Evolutionary conservation across 2,797 vertebrate genomes (phyloP), one percentile per base, ranked within the genome.

Genomic region (Protonibea diacanthus): DNA sequence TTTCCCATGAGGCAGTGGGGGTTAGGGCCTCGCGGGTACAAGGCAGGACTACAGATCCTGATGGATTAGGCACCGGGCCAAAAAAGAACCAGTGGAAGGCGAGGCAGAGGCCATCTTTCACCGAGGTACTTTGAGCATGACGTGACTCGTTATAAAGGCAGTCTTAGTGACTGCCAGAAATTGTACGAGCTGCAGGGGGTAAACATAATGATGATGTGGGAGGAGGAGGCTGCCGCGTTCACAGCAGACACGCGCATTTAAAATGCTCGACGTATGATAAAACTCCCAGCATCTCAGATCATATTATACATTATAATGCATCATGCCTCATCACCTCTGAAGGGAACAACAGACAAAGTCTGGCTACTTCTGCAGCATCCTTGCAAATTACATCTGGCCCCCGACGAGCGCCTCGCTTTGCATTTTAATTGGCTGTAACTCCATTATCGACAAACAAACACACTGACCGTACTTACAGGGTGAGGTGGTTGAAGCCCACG

Each of bases 401-500:
- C 33, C 79, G 48, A 27, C 74, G 1, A 3, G 69, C 0, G 53
- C 33, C 79, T 71, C 72, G 27, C 81, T 87, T 80, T 85, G 87
- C 84, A 90, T 89, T 81, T 87, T 84, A 88, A 90, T 91, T 78
- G 80, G 71, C 58, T 62, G 38, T 69, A 79, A 81, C 71, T 71
- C 5, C 9, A 66, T 84, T 79, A 83, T 38, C 7, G 2, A 71
- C 65, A 53, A 66, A 66, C 73, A 72, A 70, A 76, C 21, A 76
- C 21, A 49, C 45, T 15, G 91, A 6, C n/a, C 9, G 47, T 8
- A 91, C 98, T 97, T 91, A 99, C 98, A 99, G 94, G 38, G 98
- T 99, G 90, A 99, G 96, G 87, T 99, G 98, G 95, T 99, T 99
- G 94, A 98, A 99, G 91, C 98, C 98, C 38, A 99, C 98, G 1